These are phyloP conservation scores for Azorinus chamasolen DNA, from an alignment of 2,888 invertebrate genomes.

Conservation along the genomic window DNA sequence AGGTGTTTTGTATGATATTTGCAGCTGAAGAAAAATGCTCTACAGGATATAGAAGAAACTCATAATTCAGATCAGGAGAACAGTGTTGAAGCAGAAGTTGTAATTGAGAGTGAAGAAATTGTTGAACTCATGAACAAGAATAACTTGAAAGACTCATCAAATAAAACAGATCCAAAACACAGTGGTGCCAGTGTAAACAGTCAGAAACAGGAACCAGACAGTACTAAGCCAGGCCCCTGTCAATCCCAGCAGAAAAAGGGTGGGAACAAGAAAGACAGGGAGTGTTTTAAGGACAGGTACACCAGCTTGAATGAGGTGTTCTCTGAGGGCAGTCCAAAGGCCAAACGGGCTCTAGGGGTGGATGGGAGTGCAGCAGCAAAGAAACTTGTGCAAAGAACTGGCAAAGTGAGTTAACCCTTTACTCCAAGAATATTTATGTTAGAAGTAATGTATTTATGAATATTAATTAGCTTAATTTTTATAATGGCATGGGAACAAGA, in stretches of 20 bases:
- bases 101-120: conserved; percentile 72
- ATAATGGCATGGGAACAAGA: no score
- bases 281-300: conserved; percentile 48
- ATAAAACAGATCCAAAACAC: neutral
- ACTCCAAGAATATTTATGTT: no score
- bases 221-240: neutral
- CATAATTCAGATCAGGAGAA: conserved; percentile 13
- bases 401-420: conserved; percentile 82
- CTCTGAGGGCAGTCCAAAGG: conserved; percentile 66
- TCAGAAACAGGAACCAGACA: conserved; percentile 2
- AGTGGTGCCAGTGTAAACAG: neutral
- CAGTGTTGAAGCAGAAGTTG: conserved; percentile 72
- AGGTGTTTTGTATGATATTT: no score
- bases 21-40: conserved; percentile 71
- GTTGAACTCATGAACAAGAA: conserved; percentile 30
- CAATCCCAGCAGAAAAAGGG: conserved; percentile 10
- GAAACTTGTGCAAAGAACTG: conserved; percentile 86
- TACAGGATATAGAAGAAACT: conserved; percentile 63
- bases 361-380: conserved; percentile 66
- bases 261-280: conserved; percentile 4
- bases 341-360: conserved; percentile 62
- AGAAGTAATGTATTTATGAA: no score
- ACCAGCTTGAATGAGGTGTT: conserved; percentile 70
- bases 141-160: no score
- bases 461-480: no score